Evolutionary conservation across 2,888 invertebrate genomes (phyloP), one percentile per base, ranked within the genome.

Genomic region (Nomada hirtipes): DNA sequence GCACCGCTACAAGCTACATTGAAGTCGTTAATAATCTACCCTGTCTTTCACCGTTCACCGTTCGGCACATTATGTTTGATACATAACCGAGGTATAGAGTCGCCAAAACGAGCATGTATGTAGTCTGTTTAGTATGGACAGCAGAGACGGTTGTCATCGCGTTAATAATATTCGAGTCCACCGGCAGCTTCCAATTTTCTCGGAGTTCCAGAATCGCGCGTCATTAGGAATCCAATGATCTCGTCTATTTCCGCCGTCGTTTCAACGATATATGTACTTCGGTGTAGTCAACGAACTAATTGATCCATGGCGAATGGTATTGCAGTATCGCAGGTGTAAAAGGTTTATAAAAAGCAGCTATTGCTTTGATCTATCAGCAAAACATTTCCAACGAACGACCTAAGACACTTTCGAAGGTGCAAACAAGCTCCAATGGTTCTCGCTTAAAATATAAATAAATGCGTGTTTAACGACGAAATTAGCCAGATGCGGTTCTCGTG

Each of bases 361-460:
- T 57, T 52, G 36, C 15, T 57, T 64, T 47, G 23, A 50, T 20
- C 36, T 50, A 23, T 65, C 55, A 15, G 11, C 20, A 29, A n/a
- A 20, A 57, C 29, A 59, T 26, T 10, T n/a, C 13, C 53, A 52
- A 69, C 57, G 61, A 64, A 68, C 55, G 15, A 11, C 0, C 47
- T 47, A 50, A 26, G 55, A 59, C 29, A 52, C 57, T 26, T 36
- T 29, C 23, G 42, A 3, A 52, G 26, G 20, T 4, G 69, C 29
- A 55, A 63, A 50, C 68, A 50, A 10, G 20, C 2, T 26, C 65
- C 42, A 57, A 20, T 55, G 44, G 52, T 47, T 42, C 55, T 65
- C 57, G 53, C 44, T 78, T 72, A 36, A 73, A 79, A 86, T 83
- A 86, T 83, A 86, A 55, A 79, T 72, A 76, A 83, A 74, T 53